These are phyloP conservation scores for Ecliptopera silaceata DNA, from an alignment of 2,888 invertebrate genomes.

Conservation along the genomic window DNA sequence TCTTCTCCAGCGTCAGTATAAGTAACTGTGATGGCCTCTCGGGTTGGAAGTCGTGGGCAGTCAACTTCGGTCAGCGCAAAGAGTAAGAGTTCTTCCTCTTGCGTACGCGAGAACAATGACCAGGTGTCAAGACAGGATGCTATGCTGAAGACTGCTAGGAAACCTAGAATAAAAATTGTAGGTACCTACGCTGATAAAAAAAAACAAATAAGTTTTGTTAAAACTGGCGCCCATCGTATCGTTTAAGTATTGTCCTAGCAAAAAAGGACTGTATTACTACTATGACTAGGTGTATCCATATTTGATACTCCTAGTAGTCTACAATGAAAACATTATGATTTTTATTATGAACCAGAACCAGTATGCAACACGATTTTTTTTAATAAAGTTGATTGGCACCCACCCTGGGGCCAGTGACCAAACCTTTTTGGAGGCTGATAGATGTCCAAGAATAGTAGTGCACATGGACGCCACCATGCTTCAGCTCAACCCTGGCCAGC, in stretches of 20 bases:
- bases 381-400: background rate
- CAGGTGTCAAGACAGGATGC: constrained; percentile 90
- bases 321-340: no score
- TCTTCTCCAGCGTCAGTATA: constrained; percentile 87
- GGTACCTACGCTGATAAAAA: background rate
- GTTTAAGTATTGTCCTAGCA: no score
- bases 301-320: no score
- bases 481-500: constrained; percentile 85
- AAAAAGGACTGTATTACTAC: no score
- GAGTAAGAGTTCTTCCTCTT: constrained; percentile 85
- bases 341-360: no score
- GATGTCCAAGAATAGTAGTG: constrained; percentile 87
- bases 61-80: constrained; percentile 91
- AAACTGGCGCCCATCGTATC: background rate
- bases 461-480: constrained; percentile 87
- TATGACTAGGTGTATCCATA: no score
- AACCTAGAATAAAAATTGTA: constrained; percentile 74
- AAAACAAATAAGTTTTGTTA: background rate
- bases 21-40: constrained; percentile 88
- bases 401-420: constrained; percentile 15
- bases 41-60: constrained; percentile 88
- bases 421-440: constrained; percentile 88
- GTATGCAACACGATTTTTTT: no score
- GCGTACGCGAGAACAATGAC: constrained; percentile 85
- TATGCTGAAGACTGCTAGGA: constrained; percentile 87